Evolutionary conservation across 2,113 vertebrate genomes (phyloP), one percentile per base, ranked within the genome.

Genomic region (Clupea harengus): DNA sequence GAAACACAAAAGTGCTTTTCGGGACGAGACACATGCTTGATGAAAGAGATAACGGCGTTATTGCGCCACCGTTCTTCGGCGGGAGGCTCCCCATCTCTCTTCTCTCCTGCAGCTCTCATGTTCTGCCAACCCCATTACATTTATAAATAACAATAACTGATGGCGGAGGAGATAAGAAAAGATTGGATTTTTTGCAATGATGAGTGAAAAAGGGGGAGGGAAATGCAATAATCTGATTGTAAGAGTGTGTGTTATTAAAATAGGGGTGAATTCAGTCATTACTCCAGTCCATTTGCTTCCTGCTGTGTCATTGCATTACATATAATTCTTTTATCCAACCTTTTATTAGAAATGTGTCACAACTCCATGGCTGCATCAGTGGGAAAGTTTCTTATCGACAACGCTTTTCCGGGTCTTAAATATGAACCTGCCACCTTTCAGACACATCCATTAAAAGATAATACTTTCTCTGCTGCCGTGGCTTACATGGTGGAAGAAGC

Each of bases 1-100:
- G 91, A 89, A 92, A 92, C 92, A 92, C 89, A 90, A 90, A 91
- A 90, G 89, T 91, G 90, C 89, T 86, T 93, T 92, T 93, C 88
- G 91, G 82, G 91, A 88, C 83, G 87, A 91, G 90, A 84, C 82
- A 90, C 67, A 25, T 28, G 81, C 88, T 32, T 86, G 88, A 94
- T 91, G 87, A 90, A 85, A 84, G 87, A 91, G 93, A 94, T 93
- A 91, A 91, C 86, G 8, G 84, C 44, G 80, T 88, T 82, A 85
- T 72, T 84, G 82, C 81, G 13, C 86, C 83, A 83, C 86, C 85
- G 7, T 93, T 89, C 67, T 25, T 85, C 87, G 82, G 85, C 87
- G 81, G 82, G 81, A 49, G 60, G 81, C 60, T 90, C 50, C 89
- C 75, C 75, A n/a, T 25, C n/a, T 72, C 64, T 15, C 2, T n/a